Base-by-base conservation (phyloP, 2,888 invertebrate species). In the Andrena haemorrhoa region DNA sequence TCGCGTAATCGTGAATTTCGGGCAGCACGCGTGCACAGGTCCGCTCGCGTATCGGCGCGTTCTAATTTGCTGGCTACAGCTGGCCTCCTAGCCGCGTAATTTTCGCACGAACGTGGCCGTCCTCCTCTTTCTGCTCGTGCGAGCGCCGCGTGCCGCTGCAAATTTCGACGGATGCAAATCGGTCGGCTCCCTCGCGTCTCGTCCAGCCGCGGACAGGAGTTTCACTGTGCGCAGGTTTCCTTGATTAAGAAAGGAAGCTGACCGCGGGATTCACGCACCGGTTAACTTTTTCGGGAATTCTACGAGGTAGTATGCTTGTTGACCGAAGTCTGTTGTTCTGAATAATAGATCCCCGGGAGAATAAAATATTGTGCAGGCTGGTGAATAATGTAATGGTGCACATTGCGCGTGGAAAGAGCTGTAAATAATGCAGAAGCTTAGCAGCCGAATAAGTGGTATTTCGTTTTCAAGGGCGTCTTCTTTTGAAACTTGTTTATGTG, bases 21-120 rank as follows among this genome's bases (percentile, higher is more conserved):
- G 49, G 20, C 49, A 49, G 56, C 70, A 75, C 74, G 83, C 87
- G 58, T 73, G 66, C 66, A 61, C 74, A 64, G 63, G 20, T 33
- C 29, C 65, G 73, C 68, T 49, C 58, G 79, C 68, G 79, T 85
- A 77, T 80, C 83, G 79, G 79, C 63, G 80, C 88, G 85, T 72
- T 82, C 82, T 79, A 86, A 88, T 89, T 88, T 76, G 77, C 68
- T 66, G 65, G 70, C 60, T 69, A 84, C 87, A 84, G 78, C 76
- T 75, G 81, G 85, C 68, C 83, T 71, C 72, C 16, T 41, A 10
- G n/a, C 10, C 78, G 82, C 85, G 87, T 91, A 90, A 91, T 91
- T 41, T 87, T 87, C 85, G 88, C 86, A 85, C 82, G 84, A 88
- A 87, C 87, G 82, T 88, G 60, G 69, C 26, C 65, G n/a, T 53